These are phyloP conservation scores for Eulithis testata DNA, from an alignment of 2,888 invertebrate genomes.

Conservation along the genomic window DNA sequence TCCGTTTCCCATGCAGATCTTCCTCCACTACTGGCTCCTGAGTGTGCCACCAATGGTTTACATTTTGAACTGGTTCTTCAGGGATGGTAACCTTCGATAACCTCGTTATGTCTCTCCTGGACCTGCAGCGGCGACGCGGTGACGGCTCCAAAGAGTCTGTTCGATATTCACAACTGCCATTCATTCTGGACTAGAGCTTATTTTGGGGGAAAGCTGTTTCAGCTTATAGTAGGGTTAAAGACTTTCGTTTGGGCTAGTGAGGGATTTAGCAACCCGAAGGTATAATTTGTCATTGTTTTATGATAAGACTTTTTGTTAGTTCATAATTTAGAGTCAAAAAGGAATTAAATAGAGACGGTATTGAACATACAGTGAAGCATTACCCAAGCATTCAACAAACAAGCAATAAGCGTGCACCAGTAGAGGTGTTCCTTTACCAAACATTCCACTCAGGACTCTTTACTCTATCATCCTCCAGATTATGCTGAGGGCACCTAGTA, in stretches of 20 bases:
- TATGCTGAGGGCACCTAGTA: too few relatives aligned
- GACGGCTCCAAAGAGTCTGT: slow-evolving; percentile 30
- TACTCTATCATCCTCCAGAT: neutral
- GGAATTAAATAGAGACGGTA: neutral
- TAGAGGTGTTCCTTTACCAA: neutral
- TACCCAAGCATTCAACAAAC: neutral
- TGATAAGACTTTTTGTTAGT: too few relatives aligned
- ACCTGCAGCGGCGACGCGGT: slow-evolving; percentile 25
- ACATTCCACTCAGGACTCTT: neutral
- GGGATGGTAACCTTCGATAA: slow-evolving; percentile 19
- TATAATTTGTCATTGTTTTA: too few relatives aligned
- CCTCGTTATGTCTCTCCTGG: slow-evolving; percentile 24
- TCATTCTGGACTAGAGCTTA: slow-evolving; percentile 21
- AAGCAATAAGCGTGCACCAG: neutral
- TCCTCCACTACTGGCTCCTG: slow-evolving; percentile 9
- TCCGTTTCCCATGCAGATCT: slow-evolving; percentile 17
- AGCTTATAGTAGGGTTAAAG: neutral
- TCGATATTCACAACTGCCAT: slow-evolving; percentile 35
- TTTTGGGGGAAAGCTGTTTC: neutral
- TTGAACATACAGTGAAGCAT: neutral
- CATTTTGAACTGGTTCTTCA: slow-evolving; percentile 21
- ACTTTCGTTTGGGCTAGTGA: too few relatives aligned
- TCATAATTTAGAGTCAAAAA: too few relatives aligned
- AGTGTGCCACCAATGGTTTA: slow-evolving; percentile 7
- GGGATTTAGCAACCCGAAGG: too few relatives aligned